Evolutionary conservation across 2,797 vertebrate genomes (phyloP).

Genomic region (Manis crassicaudata): DNA sequence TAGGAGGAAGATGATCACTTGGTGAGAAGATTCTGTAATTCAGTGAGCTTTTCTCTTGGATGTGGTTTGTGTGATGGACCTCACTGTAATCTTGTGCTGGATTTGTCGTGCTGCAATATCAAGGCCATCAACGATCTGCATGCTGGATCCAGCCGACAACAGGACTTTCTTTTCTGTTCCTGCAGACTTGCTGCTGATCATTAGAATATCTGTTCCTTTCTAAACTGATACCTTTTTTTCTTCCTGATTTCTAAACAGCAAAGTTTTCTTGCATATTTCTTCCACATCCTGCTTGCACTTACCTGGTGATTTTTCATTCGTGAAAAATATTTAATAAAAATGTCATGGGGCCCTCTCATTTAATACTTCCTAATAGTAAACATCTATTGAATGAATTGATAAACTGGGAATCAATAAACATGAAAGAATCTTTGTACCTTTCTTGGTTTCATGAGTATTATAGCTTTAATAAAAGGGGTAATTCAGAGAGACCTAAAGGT

Average conservation of each 20-base stretch:
- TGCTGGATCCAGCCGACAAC: neutral
- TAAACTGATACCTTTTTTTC: neutral
- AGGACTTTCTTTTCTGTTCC: neutral
- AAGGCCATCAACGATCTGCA: neutral
- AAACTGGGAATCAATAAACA: neutral
- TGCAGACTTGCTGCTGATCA: neutral
- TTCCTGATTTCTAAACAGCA: conserved; percentile 27
- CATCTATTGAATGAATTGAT: neutral
- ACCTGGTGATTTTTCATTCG: neutral
- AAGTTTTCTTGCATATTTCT: neutral
- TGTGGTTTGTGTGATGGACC: neutral
- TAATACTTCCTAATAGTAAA: neutral
- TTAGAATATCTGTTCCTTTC: neutral
- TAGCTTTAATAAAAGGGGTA: neutral
- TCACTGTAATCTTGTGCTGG: neutral
- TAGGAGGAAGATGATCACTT: neutral
- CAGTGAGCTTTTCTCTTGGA: neutral
- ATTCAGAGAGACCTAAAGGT: neutral
- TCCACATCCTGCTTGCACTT: neutral
- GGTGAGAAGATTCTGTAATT: neutral
- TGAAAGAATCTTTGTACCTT: neutral
- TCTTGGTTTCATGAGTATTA: neutral
- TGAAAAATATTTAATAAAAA: neutral
- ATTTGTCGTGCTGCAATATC: neutral
- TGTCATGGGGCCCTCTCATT: neutral